These are phyloP conservation scores for Hermaeophaga mercurialis DNA, from an alignment of 2,888 invertebrate genomes.

Conservation along the genomic window DNA sequence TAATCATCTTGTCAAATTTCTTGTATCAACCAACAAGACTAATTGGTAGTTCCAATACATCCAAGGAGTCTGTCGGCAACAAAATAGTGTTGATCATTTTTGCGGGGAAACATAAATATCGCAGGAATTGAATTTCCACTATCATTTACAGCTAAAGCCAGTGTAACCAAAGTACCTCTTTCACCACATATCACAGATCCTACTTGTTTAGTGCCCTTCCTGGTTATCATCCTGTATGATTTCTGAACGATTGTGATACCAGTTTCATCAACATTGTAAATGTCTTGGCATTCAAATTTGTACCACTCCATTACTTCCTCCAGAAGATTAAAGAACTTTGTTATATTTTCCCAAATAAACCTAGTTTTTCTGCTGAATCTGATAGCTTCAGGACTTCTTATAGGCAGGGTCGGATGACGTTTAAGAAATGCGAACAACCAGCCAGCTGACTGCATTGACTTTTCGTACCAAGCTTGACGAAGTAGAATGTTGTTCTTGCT, in stretches of 20 bases:
- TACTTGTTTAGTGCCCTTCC: constrained; percentile 6
- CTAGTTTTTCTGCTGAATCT: too few species aligned
- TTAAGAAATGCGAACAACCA: too few species aligned
- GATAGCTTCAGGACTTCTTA: too few species aligned
- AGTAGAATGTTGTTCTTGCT: too few species aligned
- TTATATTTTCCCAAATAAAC: too few species aligned
- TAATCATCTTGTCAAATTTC: too few species aligned
- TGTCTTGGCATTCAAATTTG: constrained; percentile 1
- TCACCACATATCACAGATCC: constrained; percentile 18
- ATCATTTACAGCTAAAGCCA: neutral
- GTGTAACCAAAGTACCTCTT: constrained; percentile 22
- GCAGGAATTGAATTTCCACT: constrained; percentile 4
- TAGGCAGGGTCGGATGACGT: too few species aligned
- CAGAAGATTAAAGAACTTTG: too few species aligned
- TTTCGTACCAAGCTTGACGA: too few species aligned
- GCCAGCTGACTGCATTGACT: too few species aligned
- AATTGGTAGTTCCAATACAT: neutral
- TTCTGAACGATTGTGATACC: constrained; percentile 4
- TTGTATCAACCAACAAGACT: neutral
- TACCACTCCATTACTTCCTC: too few species aligned
- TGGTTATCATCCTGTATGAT: neutral
- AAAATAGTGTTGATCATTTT: neutral
- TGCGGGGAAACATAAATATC: neutral
- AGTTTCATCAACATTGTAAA: constrained; percentile 9
- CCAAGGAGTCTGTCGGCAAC: neutral